Evolutionary conservation across 2,797 vertebrate species (phyloP), one percentile per base, ranked within the genome.

Genomic region (Trichosurus vulpecula): DNA sequence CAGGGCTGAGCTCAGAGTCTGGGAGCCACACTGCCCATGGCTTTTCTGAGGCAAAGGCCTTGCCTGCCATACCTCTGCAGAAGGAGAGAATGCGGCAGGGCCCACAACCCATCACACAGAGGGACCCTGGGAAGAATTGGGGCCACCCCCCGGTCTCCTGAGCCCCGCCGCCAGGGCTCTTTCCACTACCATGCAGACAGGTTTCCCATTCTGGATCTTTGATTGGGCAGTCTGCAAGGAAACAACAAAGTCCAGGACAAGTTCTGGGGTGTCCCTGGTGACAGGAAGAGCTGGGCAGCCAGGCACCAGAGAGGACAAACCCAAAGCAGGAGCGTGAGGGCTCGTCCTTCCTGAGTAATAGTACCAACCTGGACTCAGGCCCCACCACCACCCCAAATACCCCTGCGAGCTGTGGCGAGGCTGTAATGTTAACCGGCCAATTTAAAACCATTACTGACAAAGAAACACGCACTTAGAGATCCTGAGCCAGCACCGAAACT

Each of bases 361-460:
- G 97, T 81, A 89, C 98, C 98, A 98, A 98, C 97, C 98, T 98
- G 98, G 98, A 98, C 98, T 97, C 98, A 98, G 96, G 10, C 53
- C 53, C 9, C n/a, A n/a, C n/a, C n/a, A n/a, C n/a, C 94, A 5
- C 98, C 98, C 97, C 97, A 97, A 98, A n/a, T n/a, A n/a, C 97
- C 97, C 96, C 95, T 96, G 98, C 98, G 98, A 98, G 96, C 95
- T 98, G 98, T 96, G 98, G 98, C 96, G 96, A 93, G 96, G 96
- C 96, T 97, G 97, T 97, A 98, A 98, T 98, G 98, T 97, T 98
- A 98, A 98, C 98, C 98, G 97, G 97, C 97, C 98, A 97, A 98
- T 98, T 98, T 97, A 98, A 99, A 99, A 98, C 98, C 98, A 99
- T 98, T 97, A 98, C 98, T 95, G 95, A 98, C 98, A 98, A 91